Percentiles rank a stretch among this genome's conserved stretches.
phyloP scores from a whole-genome alignment of 2,113 vertebrate species.

The Mastomys natalensis region DNA sequence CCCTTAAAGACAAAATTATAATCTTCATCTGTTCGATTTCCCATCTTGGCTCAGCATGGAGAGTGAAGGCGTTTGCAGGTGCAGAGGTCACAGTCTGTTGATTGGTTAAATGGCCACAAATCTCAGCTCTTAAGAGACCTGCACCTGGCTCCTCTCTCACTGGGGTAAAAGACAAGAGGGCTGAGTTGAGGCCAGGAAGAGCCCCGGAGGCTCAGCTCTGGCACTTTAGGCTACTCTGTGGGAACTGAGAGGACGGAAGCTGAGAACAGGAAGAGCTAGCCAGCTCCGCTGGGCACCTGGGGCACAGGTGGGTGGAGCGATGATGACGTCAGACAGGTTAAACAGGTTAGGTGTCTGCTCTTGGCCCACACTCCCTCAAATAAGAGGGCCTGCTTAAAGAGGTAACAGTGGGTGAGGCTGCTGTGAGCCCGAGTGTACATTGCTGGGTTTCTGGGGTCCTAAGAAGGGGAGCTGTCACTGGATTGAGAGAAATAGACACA shows the following conservation, averaged over 20 bases:
- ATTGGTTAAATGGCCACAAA: conserved; percentile 26
- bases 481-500: background rate
- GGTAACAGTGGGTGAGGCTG: background rate
- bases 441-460: background rate
- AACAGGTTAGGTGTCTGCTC: conserved; percentile 76
- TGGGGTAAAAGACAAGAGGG: conserved; percentile 44
- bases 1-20: conserved; percentile 99
- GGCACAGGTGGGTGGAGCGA: conserved; percentile 80
- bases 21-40: conserved; percentile 90
- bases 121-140: conserved; percentile 48
- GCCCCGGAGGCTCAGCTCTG: background rate
- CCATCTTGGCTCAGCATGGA: conserved; percentile 87
- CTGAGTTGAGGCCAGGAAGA: background rate
- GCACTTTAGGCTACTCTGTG: conserved; percentile 27
- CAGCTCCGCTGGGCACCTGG: conserved; percentile 47
- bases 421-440: background rate
- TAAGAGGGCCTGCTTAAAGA: background rate
- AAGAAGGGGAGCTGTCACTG: background rate
- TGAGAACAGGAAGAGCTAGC: conserved; percentile 78
- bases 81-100: background rate
- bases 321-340: conserved; percentile 83
- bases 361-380: background rate
- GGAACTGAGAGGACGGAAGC: conserved; percentile 74
- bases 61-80: background rate
- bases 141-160: background rate